These are phyloP conservation scores for Chrosomus eos DNA, from an alignment of 2,797 vertebrate species.

Conservation along the genomic window DNA sequence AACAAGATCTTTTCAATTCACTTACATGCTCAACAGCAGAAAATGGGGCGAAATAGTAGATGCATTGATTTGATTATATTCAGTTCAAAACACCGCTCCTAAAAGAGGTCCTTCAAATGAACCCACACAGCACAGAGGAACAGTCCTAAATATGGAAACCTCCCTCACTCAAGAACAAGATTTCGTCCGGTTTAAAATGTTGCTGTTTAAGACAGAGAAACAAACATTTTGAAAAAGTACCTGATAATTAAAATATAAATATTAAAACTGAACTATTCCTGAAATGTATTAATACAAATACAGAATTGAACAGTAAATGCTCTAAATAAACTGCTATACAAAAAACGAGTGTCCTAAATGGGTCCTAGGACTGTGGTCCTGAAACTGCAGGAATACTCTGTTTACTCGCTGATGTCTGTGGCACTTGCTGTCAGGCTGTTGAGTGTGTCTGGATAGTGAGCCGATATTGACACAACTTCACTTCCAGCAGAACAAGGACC, in stretches of 20 bases:
- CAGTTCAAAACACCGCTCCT: conserved; percentile 7
- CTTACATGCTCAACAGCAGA: conserved; percentile 5
- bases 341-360: not conserved
- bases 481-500: conserved; percentile 82
- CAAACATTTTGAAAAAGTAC: not conserved
- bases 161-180: not conserved
- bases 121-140: not conserved
- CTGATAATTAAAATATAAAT: too few relatives aligned
- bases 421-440: conserved; percentile 94
- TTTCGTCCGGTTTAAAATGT: too few relatives aligned
- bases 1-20: conserved; percentile 43
- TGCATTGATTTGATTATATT: conserved; percentile 30
- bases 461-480: conserved; percentile 89
- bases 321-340: not conserved
- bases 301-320: not conserved
- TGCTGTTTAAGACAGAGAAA: not conserved
- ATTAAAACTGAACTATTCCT: too few relatives aligned
- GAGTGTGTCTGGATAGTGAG: conserved; percentile 90
- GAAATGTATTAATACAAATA: not conserved
- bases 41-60: conserved; percentile 4
- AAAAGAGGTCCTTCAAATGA: not conserved
- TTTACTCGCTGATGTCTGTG: conserved; percentile 72
- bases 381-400: not conserved
- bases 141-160: not conserved
- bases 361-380: not conserved